Evolutionary conservation across 1,140 invertebrate genomes (phyloP).

Genomic region (Archivesica marissinica): DNA sequence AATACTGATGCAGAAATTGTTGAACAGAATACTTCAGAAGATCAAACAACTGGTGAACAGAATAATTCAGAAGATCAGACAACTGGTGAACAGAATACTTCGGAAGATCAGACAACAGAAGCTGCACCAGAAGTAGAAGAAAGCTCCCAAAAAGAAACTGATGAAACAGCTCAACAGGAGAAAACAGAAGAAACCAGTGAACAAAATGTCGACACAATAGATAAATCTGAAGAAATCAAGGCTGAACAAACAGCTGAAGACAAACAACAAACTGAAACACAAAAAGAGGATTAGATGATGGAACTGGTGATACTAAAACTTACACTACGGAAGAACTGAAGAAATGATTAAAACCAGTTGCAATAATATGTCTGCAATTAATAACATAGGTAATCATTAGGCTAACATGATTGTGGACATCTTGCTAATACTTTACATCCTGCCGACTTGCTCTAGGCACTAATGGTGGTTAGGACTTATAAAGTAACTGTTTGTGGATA

Average conservation of each 20-base stretch:
- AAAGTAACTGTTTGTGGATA: too few species aligned
- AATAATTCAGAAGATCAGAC: neutral
- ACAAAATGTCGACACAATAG: neutral
- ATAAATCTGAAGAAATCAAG: neutral
- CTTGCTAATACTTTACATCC: too few species aligned
- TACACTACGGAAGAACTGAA: neutral
- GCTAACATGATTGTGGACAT: too few species aligned
- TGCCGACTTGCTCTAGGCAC: too few species aligned
- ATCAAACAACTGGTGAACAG: neutral
- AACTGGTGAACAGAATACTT: neutral
- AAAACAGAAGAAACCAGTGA: neutral
- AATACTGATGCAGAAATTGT: neutral
- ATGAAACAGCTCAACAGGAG: neutral
- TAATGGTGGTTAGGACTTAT: too few species aligned
- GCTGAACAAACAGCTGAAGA: neutral
- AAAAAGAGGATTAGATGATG: neutral
- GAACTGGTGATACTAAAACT: neutral
- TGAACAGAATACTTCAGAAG: neutral
- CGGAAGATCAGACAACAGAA: neutral
- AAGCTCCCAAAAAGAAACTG: neutral
- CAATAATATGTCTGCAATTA: too few species aligned
- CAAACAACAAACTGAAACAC: neutral
- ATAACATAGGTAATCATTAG: too few species aligned
- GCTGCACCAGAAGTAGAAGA: neutral
- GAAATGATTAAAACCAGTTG: too few species aligned